These are phyloP conservation scores for Alligator sinensis DNA, from an alignment of 2,113 vertebrate genomes.

Conservation along the genomic window DNA sequence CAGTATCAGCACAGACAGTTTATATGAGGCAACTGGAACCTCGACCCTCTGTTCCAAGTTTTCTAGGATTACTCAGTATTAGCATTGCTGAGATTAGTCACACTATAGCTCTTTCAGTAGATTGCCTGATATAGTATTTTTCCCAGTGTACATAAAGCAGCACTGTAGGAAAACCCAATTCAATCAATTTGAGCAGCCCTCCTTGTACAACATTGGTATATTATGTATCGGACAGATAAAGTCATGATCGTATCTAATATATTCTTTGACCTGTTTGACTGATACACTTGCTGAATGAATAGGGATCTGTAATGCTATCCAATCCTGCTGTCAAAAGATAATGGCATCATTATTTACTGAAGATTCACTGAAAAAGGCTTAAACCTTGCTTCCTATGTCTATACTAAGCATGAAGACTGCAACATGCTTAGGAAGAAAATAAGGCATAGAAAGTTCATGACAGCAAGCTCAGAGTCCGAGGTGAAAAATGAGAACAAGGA, in stretches of 20 bases:
- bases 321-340: constrained; percentile 35
- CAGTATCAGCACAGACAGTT: constrained; percentile 20
- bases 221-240: constrained; percentile 52
- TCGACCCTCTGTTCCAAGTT: constrained; percentile 48
- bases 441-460: background rate
- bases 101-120: background rate
- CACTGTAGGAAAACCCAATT: constrained; percentile 54
- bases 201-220: constrained; percentile 44
- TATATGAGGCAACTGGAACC: constrained; percentile 40
- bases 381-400: constrained; percentile 8
- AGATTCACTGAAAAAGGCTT: background rate
- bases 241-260: constrained; percentile 63
- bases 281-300: constrained; percentile 36
- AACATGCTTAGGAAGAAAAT: background rate
- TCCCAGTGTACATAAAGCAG: constrained; percentile 37
- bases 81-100: constrained; percentile 58
- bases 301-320: constrained; percentile 31
- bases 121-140: constrained; percentile 55
- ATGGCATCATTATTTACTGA: constrained; percentile 44
- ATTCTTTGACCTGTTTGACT: constrained; percentile 58
- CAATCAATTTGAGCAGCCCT: constrained; percentile 63
- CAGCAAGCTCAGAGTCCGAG: background rate
- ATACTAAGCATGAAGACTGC: rapidly evolving
- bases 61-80: constrained; percentile 46
- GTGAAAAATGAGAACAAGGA: background rate